Evolutionary conservation across 2,888 invertebrate genomes (phyloP), one percentile per base, ranked within the genome.

Genomic region (Dynastes maya): DNA sequence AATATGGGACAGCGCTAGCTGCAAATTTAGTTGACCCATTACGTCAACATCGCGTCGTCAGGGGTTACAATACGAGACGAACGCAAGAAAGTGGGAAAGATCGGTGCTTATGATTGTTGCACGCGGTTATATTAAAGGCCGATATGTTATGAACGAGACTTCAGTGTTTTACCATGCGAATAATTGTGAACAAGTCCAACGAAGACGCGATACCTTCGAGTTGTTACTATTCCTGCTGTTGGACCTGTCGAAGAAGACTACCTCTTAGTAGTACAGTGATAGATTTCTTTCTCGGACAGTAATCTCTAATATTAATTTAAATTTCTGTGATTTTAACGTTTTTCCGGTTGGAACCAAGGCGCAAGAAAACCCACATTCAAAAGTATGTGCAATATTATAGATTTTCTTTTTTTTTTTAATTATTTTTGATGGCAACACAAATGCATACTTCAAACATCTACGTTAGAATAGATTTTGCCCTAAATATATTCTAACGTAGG

Each of bases 141-240:
- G 67, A 22, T 22, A 49, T 49, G 67, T 49, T 22, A 16, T 22
- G 1, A 16, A 45, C 67, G 49, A 16, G 27, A 67, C 45, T 67
- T 45, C 65, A 67, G 65, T 67, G 40, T n/a, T 45, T 67, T 67
- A 67, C 40, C 67, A 67, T 67, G 67, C 67, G n/a, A 67, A 67
- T 13, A 67, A 67, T 67, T 67, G 67, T 67, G 67, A n/a, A 67
- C 67, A 67, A 67, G 45, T 45, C 9, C 11, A 67, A 16, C 49
- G 3, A 64, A 9, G n/a, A 49, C 67, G 67, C 45, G 67, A 16
- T 63, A 29, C 5, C 63, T 63, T 27, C 63, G 6, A 55, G 55
- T 5, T 55, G 6, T 16, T 22, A 9, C 13, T 63, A 8, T 29
- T 63, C 8, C 63, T 32, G 32, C 32, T 32, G 32, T 32, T 63